phyloP scores from a whole-genome alignment of 2,113 vertebrate genomes.

The Lycocorax pyrrhopterus region DNA sequence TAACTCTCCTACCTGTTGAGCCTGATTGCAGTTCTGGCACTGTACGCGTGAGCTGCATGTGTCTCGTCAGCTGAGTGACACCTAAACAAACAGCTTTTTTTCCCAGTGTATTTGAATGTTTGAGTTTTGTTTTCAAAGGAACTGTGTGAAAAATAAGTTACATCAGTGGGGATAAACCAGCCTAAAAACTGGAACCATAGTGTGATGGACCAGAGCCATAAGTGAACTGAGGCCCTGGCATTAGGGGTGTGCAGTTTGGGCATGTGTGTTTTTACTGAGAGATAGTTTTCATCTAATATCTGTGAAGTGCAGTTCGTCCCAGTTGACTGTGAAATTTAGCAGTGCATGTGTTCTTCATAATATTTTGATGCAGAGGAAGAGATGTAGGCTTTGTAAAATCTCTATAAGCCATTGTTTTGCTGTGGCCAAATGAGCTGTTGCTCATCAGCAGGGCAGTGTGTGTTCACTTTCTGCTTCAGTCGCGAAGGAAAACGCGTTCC shows the following conservation, averaged over 20 bases:
- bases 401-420: not conserved
- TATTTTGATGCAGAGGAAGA: not conserved
- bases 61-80: not conserved
- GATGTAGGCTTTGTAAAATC: not conserved
- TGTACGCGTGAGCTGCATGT: accelerated
- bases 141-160: not conserved
- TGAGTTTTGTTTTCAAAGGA: not conserved
- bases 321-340: not conserved
- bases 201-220: not conserved
- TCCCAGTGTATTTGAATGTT: not conserved
- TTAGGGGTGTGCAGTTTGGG: not conserved
- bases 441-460: not conserved
- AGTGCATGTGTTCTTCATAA: not conserved
- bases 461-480: not conserved
- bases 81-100: not conserved
- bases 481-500: not conserved
- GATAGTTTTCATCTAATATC: not conserved
- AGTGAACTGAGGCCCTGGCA: not conserved
- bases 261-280: not conserved
- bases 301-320: not conserved
- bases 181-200: not conserved
- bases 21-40: not conserved
- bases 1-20: not conserved
- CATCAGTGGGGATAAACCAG: not conserved
- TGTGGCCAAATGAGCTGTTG: not conserved